A percentile compares a stretch with the other conserved stretches of the same genome.
phyloP scores from a whole-genome alignment of 1,140 invertebrate species.

The Bacillus rossius region DNA sequence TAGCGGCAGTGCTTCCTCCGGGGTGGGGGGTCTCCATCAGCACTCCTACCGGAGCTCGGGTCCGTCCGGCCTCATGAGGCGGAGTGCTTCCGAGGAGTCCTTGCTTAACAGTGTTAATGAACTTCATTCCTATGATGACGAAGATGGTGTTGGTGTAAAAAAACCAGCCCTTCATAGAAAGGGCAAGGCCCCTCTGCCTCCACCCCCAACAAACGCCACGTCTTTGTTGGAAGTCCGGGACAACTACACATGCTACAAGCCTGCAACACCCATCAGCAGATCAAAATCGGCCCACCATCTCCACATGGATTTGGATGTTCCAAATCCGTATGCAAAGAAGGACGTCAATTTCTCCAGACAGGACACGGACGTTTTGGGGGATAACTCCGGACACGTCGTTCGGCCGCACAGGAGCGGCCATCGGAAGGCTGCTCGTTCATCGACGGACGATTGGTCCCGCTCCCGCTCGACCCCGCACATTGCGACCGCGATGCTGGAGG shows the following conservation, averaged over 20 bases:
- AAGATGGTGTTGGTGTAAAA: constrained; percentile 12
- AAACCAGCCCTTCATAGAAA: constrained; percentile 26
- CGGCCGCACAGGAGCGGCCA: not conserved
- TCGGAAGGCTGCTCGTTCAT: no score
- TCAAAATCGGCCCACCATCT: constrained; percentile 28
- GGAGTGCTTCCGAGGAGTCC: constrained; percentile 44
- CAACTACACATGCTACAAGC: constrained; percentile 20
- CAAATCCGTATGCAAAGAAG: not conserved
- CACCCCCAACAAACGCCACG: constrained; percentile 12
- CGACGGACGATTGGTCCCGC: constrained; percentile 24
- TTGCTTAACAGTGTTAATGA: constrained; percentile 25
- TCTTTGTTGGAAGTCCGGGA: not conserved
- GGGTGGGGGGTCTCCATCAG: constrained; percentile 7
- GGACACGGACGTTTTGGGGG: not conserved
- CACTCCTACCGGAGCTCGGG: not conserved
- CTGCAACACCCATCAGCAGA: constrained; percentile 23
- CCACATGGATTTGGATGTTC: not conserved
- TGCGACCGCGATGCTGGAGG: constrained; percentile 23
- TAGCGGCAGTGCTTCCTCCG: constrained; percentile 7
- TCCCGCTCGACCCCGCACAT: constrained; percentile 40
- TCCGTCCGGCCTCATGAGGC: constrained; percentile 20
- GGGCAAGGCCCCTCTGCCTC: constrained; percentile 29
- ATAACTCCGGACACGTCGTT: not conserved
- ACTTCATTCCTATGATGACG: not conserved
- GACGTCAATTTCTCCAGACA: not conserved